Percentiles rank a stretch among this genome's conserved stretches.
These are phyloP conservation scores for Pogonocherus hispidulus DNA, from an alignment of 2,888 invertebrate species.

Conservation along the genomic window DNA sequence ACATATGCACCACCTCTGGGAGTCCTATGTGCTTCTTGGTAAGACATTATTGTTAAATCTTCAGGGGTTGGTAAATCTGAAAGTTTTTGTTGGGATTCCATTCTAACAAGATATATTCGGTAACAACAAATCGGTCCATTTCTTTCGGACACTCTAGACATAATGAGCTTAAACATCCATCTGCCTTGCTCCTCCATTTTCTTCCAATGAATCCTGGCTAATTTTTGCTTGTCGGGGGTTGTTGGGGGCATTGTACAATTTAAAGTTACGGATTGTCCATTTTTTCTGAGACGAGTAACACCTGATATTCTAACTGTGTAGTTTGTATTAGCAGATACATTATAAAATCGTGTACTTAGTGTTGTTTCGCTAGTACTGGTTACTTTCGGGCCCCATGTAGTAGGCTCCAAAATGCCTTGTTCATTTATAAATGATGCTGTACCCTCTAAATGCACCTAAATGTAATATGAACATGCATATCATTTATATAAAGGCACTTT, in stretches of 20 bases:
- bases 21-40: slow-evolving; percentile 79
- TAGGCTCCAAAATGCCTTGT: slow-evolving; percentile 69
- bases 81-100: slow-evolving; percentile 75
- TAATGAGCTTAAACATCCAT: slow-evolving; percentile 81
- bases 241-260: slow-evolving; percentile 81
- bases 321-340: slow-evolving; percentile 86
- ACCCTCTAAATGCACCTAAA: slow-evolving; percentile 70
- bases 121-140: slow-evolving; percentile 92
- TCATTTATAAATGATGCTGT: slow-evolving; percentile 72
- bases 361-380: slow-evolving; percentile 72
- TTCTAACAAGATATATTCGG: slow-evolving; percentile 82
- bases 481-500: too few species aligned
- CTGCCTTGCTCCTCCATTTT: slow-evolving; percentile 76
- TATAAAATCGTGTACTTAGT: slow-evolving; percentile 74
- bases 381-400: slow-evolving; percentile 74
- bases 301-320: slow-evolving; percentile 85
- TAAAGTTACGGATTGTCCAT: slow-evolving; percentile 76
- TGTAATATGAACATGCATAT: background rate
- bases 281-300: slow-evolving; percentile 81
- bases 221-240: slow-evolving; percentile 76
- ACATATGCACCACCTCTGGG: slow-evolving; percentile 85
- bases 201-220: slow-evolving; percentile 75
- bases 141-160: slow-evolving; percentile 85
- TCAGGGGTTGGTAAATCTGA: slow-evolving; percentile 79
- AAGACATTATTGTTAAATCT: slow-evolving; percentile 79